Base-by-base conservation (phyloP, 2,113 vertebrate species). In the Scopus umbretta region DNA sequence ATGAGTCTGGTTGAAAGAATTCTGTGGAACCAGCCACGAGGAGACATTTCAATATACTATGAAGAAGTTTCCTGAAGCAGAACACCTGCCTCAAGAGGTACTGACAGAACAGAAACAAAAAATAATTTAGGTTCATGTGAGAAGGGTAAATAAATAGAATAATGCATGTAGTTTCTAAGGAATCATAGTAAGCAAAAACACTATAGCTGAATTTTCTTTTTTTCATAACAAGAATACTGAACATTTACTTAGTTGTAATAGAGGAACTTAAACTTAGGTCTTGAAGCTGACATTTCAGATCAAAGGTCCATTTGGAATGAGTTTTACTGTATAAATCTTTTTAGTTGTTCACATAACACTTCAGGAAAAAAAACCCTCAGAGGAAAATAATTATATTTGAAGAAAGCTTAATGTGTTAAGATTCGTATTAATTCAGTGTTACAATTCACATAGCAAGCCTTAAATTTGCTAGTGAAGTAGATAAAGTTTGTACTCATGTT, bases 81-180 rank as follows among this genome's bases (percentile, higher is more conserved):
- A 61, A 70, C 11, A 58, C 8, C 16, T 72, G 7, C 42, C 70
- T 97, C 73, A 81, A 91, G 87, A 96, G 87, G 30, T 66, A 95
- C 92, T 91, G 85, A 94, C 83, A 96, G 95, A 97, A n/a, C n/a
- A n/a, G 13, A 91, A 93, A 95, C 14, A 32, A 96, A 93, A 96
- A 90, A 76, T 78, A 50, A 11, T 56, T 97, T 93, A 83, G 25
- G 30, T 87, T 92, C 29, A 58, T 62, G 59, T 76, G 63, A 85
- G 71, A 93, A 90, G 68, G 72, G 63, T 80, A 94, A 84, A 93
- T 92, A 95, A 97, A 95, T 71, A 94, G 58, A 97, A 96, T 88
- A 90, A 85, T 82, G 68, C 67, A 88, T 26, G 10, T 88, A 72
- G 47, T 38, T 94, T 86, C 86, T 79, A 85, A 21, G 55, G 79